Conservation (phyloP, 2,888 invertebrate species). For the Zhengitettix transpicula region DNA sequence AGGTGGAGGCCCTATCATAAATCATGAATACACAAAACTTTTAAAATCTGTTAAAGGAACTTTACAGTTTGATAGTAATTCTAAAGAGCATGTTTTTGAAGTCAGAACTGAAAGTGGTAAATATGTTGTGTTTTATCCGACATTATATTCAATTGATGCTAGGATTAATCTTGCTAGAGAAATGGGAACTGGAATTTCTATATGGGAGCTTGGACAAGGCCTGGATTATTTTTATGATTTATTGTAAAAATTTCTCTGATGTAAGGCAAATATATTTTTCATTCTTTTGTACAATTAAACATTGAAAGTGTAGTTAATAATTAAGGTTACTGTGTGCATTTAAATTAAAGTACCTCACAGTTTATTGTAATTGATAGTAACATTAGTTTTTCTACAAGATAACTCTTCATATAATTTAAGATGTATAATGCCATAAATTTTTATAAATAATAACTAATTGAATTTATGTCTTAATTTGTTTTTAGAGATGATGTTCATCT, state of each 20-base stretch:
- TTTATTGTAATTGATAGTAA: too few species aligned
- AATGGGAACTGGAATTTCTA: conserved; percentile 68
- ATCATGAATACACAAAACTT: conserved; percentile 57
- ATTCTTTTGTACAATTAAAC: too few species aligned
- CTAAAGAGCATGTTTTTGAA: conserved; percentile 73
- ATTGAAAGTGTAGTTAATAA: too few species aligned
- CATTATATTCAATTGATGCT: conserved; percentile 66
- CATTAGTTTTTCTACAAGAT: too few species aligned
- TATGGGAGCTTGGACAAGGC: conserved; percentile 96
- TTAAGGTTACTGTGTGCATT: too few species aligned
- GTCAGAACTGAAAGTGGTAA: conserved; percentile 50
- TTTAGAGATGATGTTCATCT: too few species aligned
- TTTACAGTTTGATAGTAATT: conserved; percentile 56
- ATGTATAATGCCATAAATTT: too few species aligned
- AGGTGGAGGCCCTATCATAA: conserved; percentile 70
- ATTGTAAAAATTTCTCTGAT: conserved; percentile 30
- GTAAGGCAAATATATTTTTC: too few species aligned
- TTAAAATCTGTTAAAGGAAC: conserved; percentile 59
- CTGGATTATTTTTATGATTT: conserved; percentile 88
- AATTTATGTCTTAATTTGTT: too few species aligned
- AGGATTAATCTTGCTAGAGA: conserved; percentile 63
- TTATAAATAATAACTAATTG: too few species aligned
- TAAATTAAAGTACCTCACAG: too few species aligned
- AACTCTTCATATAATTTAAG: too few species aligned
- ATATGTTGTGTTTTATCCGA: conserved; percentile 76